Conservation (phyloP, 2,888 invertebrate species). For the Ophonus ardosiacus region DNA sequence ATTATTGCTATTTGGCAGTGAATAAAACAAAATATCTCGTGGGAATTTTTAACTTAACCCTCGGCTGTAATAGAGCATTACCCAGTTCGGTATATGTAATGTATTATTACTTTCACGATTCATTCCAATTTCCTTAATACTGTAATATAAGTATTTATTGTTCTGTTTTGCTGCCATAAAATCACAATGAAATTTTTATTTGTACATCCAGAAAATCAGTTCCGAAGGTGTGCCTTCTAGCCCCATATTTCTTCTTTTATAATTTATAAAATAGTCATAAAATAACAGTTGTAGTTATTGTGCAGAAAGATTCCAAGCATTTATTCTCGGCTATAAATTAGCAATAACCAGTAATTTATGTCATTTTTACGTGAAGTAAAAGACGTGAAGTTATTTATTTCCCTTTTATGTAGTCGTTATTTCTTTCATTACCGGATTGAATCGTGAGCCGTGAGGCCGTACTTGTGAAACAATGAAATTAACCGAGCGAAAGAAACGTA, state of each 20-base stretch:
- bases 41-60: too few relatives aligned
- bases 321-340: slow-evolving; percentile 9
- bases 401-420: slow-evolving; percentile 23
- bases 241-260: not conserved
- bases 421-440: slow-evolving; percentile 36
- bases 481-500: slow-evolving; percentile 27
- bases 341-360: slow-evolving; percentile 23
- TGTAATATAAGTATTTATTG: not conserved
- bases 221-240: not conserved
- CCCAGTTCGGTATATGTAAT: too few relatives aligned
- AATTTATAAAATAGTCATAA: not conserved
- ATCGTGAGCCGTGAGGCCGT: slow-evolving; percentile 15
- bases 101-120: too few relatives aligned
- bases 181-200: not conserved
- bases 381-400: slow-evolving; percentile 37
- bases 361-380: slow-evolving; percentile 23
- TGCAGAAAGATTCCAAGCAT: not conserved
- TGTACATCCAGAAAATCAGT: not conserved
- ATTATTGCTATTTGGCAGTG: too few relatives aligned
- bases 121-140: too few relatives aligned
- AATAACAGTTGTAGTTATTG: not conserved
- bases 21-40: too few relatives aligned
- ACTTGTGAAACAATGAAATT: slow-evolving; percentile 38
- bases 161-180: not conserved
- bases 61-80: too few relatives aligned